phyloP scores from a whole-genome alignment of 1,140 invertebrate species.

The Meloidogyne exigua region DNA sequence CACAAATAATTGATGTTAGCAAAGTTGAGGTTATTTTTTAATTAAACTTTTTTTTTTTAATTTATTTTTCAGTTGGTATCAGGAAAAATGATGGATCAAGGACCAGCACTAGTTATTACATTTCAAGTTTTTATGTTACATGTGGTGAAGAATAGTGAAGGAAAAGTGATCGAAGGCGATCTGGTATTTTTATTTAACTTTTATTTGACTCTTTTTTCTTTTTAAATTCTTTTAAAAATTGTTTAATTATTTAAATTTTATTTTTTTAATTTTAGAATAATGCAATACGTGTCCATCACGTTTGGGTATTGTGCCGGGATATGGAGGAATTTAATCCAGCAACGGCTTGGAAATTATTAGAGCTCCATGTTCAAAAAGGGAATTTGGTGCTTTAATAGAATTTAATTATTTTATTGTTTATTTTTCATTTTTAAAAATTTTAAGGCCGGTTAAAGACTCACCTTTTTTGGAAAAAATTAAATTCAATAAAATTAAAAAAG shows the following conservation, averaged over 20 bases:
- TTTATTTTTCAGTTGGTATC: conserved; percentile 72
- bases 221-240: too few relatives aligned
- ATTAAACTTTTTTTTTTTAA: conserved; percentile 18
- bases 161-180: conserved; percentile 88
- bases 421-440: background rate
- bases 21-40: conserved; percentile 80
- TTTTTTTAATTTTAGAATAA: conserved; percentile 64
- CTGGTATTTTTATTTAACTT: conserved; percentile 67
- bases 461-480: too few relatives aligned
- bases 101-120: conserved; percentile 89
- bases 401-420: too few relatives aligned
- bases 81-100: conserved; percentile 98
- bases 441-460: too few relatives aligned
- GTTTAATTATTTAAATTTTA: too few relatives aligned
- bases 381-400: conserved; percentile 28
- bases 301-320: conserved; percentile 77
- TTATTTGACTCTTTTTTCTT: too few relatives aligned
- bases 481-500: background rate
- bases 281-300: background rate
- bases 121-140: conserved; percentile 95
- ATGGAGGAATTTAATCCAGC: conserved; percentile 86
- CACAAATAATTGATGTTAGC: conserved; percentile 87
- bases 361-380: conserved; percentile 66
- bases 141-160: conserved; percentile 79
- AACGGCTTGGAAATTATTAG: conserved; percentile 91